Base-by-base conservation (phyloP, 2,113 vertebrate species). In the Scortum barcoo region DNA sequence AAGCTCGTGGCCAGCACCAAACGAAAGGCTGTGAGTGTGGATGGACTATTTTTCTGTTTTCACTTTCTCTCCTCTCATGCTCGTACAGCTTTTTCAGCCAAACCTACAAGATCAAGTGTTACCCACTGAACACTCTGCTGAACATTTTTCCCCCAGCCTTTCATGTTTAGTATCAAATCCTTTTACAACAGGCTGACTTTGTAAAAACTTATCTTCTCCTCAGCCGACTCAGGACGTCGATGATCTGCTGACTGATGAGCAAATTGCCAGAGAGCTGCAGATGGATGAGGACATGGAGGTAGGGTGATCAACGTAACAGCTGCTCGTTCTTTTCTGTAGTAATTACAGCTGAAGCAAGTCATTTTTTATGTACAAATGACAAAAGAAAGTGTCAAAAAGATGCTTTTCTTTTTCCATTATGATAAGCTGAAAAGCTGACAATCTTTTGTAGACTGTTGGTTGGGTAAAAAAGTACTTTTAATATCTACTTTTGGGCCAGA, bases 201-300 rank as follows among this genome's bases (percentile, higher is more conserved):
- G 3, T 57, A n/a, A 60, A 66, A 75, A 70, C 28, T 65, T 33
- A 1, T 83, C n/a, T 79, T 2, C 22, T 92, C 72, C 24, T 88
- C 0, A 98, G 97, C 92, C 93, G 36, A 91, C 93, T 62, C 92
- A 94, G 80, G 96, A 94, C 74, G 44, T 63, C 2, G 93, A 94
- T 0, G 94, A 96, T 65, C 93, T 92, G 2, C 36, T 93, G 28
- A 96, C 93, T 76, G 98, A 99, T 88, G 97, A 97, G 78, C 95
- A 96, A 61, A 95, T 99, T 3, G 96, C 98, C 80, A 95, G 89
- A 87, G 96, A 97, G 72, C 88, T 99, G 71, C 97, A 99, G 85
- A 95, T 97, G 91, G 96, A 97, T 19, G 97, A 98, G 82, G 97
- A 98, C 72, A 92, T 95, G 38, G 96, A 98, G 96, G 98, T 99